These are phyloP conservation scores for Gymnogyps californianus DNA, from an alignment of 2,113 vertebrate species.

Conservation along the genomic window DNA sequence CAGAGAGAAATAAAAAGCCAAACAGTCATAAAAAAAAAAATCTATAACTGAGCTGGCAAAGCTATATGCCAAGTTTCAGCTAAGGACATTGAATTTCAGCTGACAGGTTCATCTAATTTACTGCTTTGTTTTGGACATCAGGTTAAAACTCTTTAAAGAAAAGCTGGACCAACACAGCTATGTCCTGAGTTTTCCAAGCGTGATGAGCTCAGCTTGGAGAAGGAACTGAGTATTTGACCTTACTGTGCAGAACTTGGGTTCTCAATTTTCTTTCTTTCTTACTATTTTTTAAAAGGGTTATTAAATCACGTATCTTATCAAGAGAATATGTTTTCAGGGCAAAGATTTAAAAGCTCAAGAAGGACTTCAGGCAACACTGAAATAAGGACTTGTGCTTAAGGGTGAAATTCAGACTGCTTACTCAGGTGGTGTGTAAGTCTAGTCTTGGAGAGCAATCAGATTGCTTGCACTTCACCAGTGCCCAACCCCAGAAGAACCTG, in stretches of 20 bases:
- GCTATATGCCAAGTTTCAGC: constrained; percentile 34
- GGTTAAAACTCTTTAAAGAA: constrained; percentile 32
- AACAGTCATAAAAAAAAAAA: not conserved
- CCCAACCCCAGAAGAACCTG: not conserved
- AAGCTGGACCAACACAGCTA: not conserved
- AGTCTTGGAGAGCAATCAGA: not conserved
- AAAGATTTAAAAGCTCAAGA: not conserved
- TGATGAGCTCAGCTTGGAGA: constrained; percentile 33
- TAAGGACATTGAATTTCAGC: constrained; percentile 48
- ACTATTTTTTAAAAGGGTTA: not conserved
- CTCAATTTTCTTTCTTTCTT: not conserved
- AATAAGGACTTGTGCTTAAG: not conserved
- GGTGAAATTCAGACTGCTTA: not conserved
- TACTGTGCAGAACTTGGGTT: not conserved
- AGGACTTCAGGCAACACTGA: not conserved
- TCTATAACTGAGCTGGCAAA: constrained; percentile 51
- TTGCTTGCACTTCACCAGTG: not conserved
- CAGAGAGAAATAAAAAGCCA: not conserved
- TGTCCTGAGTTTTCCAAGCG: constrained; percentile 26
- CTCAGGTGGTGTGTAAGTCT: not conserved
- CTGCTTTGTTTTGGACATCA: constrained; percentile 66
- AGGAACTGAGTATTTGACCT: not conserved
- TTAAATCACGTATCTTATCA: not conserved
- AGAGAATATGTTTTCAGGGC: not conserved
- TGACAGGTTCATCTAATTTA: constrained; percentile 65